Evolutionary conservation across 2,113 vertebrate species (phyloP).

Genomic region (Labrus mixtus): DNA sequence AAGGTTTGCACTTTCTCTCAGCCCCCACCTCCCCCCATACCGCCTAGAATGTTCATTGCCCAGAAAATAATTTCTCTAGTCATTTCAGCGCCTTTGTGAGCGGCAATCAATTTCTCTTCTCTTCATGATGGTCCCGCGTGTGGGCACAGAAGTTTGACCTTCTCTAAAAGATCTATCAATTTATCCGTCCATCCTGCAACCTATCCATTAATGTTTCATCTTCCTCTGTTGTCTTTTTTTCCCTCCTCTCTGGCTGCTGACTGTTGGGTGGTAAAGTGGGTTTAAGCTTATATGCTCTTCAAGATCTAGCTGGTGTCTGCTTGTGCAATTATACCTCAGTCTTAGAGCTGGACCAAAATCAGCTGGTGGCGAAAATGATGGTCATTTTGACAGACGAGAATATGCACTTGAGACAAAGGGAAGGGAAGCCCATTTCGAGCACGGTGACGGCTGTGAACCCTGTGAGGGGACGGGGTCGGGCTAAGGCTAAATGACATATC

Average conservation of each 20-base stretch:
- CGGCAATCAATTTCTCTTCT: slow-evolving; percentile 88
- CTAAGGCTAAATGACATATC: slow-evolving; percentile 80
- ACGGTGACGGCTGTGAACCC: slow-evolving; percentile 59
- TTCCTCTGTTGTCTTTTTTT: slow-evolving; percentile 67
- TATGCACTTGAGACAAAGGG: slow-evolving; percentile 84
- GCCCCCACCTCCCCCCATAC: slow-evolving; percentile 25
- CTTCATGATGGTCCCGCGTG: slow-evolving; percentile 83
- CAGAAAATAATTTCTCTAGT: slow-evolving; percentile 88
- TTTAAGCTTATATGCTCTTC: slow-evolving; percentile 84
- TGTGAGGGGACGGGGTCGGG: slow-evolving; percentile 67
- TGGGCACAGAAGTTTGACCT: slow-evolving; percentile 88
- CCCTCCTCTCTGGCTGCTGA: slow-evolving; percentile 60
- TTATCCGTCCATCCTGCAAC: slow-evolving; percentile 85
- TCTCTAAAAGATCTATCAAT: slow-evolving; percentile 88
- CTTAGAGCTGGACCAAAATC: slow-evolving; percentile 73
- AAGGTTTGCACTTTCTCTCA: slow-evolving; percentile 67
- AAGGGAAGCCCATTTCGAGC: slow-evolving; percentile 79
- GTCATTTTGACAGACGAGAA: slow-evolving; percentile 81
- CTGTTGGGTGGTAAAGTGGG: slow-evolving; percentile 80
- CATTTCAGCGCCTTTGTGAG: slow-evolving; percentile 87
- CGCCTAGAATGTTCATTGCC: slow-evolving; percentile 84
- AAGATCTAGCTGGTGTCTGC: slow-evolving; percentile 75
- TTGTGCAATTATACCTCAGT: slow-evolving; percentile 83
- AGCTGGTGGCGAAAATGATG: slow-evolving; percentile 78
- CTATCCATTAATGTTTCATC: slow-evolving; percentile 88